Conservation (phyloP, 2,797 vertebrate genomes). For the Pangasius macronema region DNA sequence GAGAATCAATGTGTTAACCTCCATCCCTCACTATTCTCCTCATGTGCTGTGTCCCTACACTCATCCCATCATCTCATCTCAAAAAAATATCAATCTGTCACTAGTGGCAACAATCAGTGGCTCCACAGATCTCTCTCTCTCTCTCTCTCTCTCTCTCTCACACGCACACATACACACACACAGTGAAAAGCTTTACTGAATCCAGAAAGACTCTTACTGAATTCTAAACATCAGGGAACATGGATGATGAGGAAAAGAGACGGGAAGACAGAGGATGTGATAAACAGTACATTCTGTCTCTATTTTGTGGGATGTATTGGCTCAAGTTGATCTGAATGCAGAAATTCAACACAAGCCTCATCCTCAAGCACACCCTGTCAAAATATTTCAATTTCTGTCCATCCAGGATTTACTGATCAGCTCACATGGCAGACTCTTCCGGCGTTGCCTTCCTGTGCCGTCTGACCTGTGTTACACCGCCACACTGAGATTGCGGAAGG, state of each 20-base stretch:
- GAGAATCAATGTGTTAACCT: constrained; percentile 12
- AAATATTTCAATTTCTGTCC: neutral
- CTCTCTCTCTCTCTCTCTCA: constrained; percentile 7
- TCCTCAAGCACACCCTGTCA: neutral
- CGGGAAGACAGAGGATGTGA: neutral
- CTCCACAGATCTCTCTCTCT: constrained; percentile 29
- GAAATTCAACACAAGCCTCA: neutral
- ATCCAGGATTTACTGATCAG: neutral
- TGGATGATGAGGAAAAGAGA: neutral
- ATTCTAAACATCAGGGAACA: constrained; percentile 14
- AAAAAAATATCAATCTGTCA: constrained; percentile 42
- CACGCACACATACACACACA: neutral
- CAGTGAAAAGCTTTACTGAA: neutral
- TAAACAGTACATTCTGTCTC: constrained; percentile 28
- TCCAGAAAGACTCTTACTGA: neutral
- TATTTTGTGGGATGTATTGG: neutral
- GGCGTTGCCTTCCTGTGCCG: neutral
- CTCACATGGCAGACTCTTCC: neutral
- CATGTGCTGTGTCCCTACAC: neutral
- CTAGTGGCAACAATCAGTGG: constrained; percentile 41
- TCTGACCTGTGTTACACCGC: neutral
- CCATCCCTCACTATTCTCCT: constrained; percentile 18
- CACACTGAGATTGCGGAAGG: neutral
- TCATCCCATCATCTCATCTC: constrained; percentile 13
- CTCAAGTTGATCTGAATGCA: neutral